Evolutionary conservation across 2,797 vertebrate genomes (phyloP), one percentile per base, ranked within the genome.

Genomic region (Momotus momota): DNA sequence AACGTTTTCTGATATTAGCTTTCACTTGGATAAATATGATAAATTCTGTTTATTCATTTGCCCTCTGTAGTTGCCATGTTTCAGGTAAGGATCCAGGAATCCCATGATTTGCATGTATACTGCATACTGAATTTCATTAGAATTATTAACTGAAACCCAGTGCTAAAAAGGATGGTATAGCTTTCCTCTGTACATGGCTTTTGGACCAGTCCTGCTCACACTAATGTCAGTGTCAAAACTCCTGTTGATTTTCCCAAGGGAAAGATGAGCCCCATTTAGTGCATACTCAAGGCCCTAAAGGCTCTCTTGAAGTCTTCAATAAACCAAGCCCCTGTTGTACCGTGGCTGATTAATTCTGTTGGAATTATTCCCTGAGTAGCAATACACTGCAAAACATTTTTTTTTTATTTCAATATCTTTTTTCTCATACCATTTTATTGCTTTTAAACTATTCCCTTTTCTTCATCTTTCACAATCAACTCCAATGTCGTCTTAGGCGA

Each of bases 351-450:
- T 88, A 94, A 92, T 93, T 93, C 72, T 57, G 14, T 70, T 83
- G 45, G 58, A 94, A 96, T 94, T 96, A 81, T 88, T 94, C 84
- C 79, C 93, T 12, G 14, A 88, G 27, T 55, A 94, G 29, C 55
- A 88, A 57, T 94, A 70, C 46, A 66, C 41, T 83, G 61, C 29
- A 86, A 93, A 95, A 83, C 26, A 25, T 64, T 31, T 64, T 75
- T 86, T 79, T 75, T 74, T 62, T 1, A 69, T 75, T 95, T 92
- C 46, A 61, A 58, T 92, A 83, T 91, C 9, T 94, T 95, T 92
- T 87, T 71, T n/a, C 93, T 93, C 70, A 81, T 90, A 84, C 17
- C 12, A 55, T 86, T 93, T 93, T 93, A 94, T 81, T 91, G 79
- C 58, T 93, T 91, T 91, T 74, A 69, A 95, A 60, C 57, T 86